Evolutionary conservation across 2,888 invertebrate genomes (phyloP).

Genomic region (Brachynemurus nebulosus): DNA sequence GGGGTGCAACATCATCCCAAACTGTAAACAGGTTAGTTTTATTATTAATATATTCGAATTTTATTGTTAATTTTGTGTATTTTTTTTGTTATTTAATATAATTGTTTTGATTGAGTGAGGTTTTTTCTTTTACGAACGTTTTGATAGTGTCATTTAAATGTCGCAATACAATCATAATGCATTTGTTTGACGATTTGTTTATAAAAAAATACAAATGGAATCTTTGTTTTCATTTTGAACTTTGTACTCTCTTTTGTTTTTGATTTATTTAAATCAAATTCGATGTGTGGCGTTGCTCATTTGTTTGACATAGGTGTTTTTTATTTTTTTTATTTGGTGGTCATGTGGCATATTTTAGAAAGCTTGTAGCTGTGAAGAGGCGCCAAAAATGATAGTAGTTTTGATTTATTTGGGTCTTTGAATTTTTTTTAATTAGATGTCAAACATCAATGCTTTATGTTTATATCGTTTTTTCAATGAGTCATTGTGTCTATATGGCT

Average conservation of each 20-base stretch:
- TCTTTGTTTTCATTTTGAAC: not conserved
- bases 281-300: no score
- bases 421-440: not conserved
- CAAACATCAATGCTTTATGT: no score
- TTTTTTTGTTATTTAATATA: not conserved
- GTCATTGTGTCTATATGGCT: no score
- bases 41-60: not conserved
- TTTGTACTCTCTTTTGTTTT: not conserved
- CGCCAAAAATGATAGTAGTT: no score
- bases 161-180: not conserved
- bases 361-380: not conserved
- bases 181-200: not conserved
- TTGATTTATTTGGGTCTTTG: not conserved
- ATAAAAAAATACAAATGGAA: no score
- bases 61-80: not conserved
- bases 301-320: no score
- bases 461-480: no score
- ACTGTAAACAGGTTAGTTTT: constrained; percentile 1
- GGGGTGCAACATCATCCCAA: constrained; percentile 25
- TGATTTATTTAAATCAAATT: no score
- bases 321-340: no score
- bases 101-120: not conserved
- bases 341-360: not conserved
- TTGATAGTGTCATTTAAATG: not conserved
- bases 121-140: not conserved